Base-by-base conservation (phyloP, 2,888 invertebrate genomes). In the Eilema depressum region DNA sequence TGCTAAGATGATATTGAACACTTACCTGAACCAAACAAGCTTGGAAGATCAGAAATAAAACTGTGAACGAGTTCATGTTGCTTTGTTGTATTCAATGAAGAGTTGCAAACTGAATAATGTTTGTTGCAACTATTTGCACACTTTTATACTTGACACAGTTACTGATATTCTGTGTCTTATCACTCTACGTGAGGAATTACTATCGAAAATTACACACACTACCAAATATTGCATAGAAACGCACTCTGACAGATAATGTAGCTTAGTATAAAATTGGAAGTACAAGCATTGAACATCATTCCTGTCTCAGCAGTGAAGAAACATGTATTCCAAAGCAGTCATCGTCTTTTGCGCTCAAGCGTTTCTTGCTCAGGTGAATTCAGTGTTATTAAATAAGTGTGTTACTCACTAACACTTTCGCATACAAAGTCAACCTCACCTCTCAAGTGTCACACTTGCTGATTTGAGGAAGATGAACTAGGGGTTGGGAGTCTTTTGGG, bases 51-150 rank as follows among this genome's bases (percentile, higher is more conserved):
- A 80, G 23, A 20, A 79, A 63, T 30, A 80, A 57, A 73, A 79
- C 66, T 47, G 75, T n/a, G 73, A 76, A 72, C 59, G 72, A 61
- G 65, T 70, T 73, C 78, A 79, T 79, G 66, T 30, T 76, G 41
- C 12, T 3, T 63, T 20, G 10, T 3, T 20, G 17, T 10, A 10
- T 10, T 63, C 41, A 11, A 47, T 4, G 47, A 0, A 0, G 3
- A 25, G 17, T 3, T 23, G 4, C n/a, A 14, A 11, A 33, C 10
- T 61, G n/a, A 33, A 61, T 33, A 4, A 12, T 33, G 33, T 33
- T 61, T 10, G 17, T 12, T 10, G 4, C 10, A 61, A 33, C 30
- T 37, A 23, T 56, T 23, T 23, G 56, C 53, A 56, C 53, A 56
- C 23, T 56, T 56, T 23, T 56, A 56, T 56, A 56, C 23, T 56